phyloP scores from a whole-genome alignment of 2,888 invertebrate species.

The Drosophila falleni region DNA sequence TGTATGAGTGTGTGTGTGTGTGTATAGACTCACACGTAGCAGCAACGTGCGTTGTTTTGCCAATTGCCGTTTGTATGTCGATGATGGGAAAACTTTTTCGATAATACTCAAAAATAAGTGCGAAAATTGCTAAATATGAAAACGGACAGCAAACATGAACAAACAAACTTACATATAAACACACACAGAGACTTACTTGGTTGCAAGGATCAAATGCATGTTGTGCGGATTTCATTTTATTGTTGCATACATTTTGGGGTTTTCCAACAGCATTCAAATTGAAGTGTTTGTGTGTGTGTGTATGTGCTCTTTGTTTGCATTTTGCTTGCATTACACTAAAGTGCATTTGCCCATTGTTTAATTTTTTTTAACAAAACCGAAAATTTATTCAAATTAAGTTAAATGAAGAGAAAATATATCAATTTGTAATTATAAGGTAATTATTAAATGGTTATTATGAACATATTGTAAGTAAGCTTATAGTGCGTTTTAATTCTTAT shows the following conservation, averaged over 20 bases:
- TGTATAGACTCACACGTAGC: conserved; percentile 53
- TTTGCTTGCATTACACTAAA: not conserved
- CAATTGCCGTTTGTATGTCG: conserved; percentile 68
- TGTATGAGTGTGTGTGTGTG: conserved; percentile 10
- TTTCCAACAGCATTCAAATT: not conserved
- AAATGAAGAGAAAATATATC: too few relatives aligned
- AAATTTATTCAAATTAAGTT: too few relatives aligned
- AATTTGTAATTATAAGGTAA: too few relatives aligned
- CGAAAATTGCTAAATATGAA: conserved; percentile 66
- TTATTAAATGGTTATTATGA: too few relatives aligned
- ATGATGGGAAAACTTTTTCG: conserved; percentile 83
- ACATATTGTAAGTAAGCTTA: too few relatives aligned
- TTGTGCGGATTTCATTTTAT: conserved; percentile 59
- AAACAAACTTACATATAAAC: conserved; percentile 15
- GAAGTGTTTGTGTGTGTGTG: not conserved
- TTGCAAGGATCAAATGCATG: conserved; percentile 15
- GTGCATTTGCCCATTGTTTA: too few relatives aligned
- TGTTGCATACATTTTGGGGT: conserved; percentile 52
- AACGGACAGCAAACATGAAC: conserved; percentile 31
- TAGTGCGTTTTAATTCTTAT: too few relatives aligned
- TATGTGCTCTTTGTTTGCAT: conserved; percentile 18
- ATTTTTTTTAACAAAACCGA: too few relatives aligned
- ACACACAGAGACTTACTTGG: not conserved
- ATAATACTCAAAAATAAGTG: conserved; percentile 70
- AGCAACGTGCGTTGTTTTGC: conserved; percentile 69